A percentile compares a stretch with the other conserved stretches of the same genome.
Evolutionary conservation across 2,888 invertebrate species (phyloP).

Genomic region (Netelia fuscicornis): DNA sequence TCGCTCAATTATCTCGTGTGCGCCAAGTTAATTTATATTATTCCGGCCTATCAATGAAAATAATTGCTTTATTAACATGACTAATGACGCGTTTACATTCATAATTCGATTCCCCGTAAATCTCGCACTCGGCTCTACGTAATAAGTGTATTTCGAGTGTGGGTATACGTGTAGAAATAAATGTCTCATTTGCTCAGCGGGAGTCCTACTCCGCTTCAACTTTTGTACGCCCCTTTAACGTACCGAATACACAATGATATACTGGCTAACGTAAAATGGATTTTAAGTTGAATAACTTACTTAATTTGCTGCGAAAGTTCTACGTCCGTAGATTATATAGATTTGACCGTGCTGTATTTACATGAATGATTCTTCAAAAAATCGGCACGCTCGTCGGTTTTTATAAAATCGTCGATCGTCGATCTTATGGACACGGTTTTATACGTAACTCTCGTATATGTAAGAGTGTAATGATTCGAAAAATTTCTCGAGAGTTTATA

Average conservation of each 20-base stretch:
- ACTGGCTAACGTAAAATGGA: background rate
- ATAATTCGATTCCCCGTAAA: constrained; percentile 73
- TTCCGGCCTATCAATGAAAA: constrained; percentile 77
- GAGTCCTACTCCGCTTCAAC: constrained; percentile 6
- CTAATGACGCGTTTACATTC: constrained; percentile 74
- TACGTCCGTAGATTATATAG: background rate
- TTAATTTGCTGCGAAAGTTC: constrained; percentile 35
- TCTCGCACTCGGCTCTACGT: constrained; percentile 28
- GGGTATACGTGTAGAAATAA: background rate
- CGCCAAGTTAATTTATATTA: constrained; percentile 75
- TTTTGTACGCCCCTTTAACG: constrained; percentile 39
- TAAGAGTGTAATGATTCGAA: too few relatives aligned
- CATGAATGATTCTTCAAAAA: too few relatives aligned
- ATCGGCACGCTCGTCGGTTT: too few relatives aligned
- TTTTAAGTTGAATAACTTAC: constrained; percentile 16
- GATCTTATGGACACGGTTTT: too few relatives aligned
- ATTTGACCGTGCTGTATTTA: too few relatives aligned
- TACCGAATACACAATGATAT: constrained; percentile 32
- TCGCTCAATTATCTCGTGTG: constrained; percentile 73
- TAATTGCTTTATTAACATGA: constrained; percentile 78
- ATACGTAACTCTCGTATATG: too few relatives aligned
- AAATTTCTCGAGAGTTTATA: too few relatives aligned
- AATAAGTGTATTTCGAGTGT: constrained; percentile 31
- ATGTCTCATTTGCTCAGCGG: constrained; percentile 48
- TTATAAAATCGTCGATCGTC: too few relatives aligned